Base-by-base conservation (phyloP, 92 coral and sea anemone species). In the Zoanthus solanderi region DNA sequence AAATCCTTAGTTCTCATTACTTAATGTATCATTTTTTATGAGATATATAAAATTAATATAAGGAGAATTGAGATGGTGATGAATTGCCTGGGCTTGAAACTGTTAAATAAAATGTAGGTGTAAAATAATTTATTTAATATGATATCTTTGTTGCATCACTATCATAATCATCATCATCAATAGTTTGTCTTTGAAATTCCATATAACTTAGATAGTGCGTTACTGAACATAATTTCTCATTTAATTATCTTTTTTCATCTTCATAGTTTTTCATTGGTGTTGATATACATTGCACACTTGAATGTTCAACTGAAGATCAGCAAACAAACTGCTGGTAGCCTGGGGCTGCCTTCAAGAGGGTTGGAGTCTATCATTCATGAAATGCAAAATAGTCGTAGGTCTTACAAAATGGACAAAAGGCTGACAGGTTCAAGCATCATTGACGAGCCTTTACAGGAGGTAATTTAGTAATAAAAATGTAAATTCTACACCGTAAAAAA, bases 401-500 rank as follows among this genome's bases (percentile, higher is more conserved):
- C 96, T 15, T 93, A 95, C 82, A 96, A 96, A 90, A 95, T 96
- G 99, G 99, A 96, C 88, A 96, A 96, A 76, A 87, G 99, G 63
- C 88, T 96, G 46, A 96, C 99, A 32, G 99, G 99, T 1, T 92
- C 99, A 23, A 96, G 96, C 85, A 96, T 96, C 67, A 96, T 96
- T 87, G 99, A 96, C 89, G 99, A 96, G 79, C 98, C 99, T 44
- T 77, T 96, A 63, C 99, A 96, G 52, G 99, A 96, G 98, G 98
- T 96, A 60, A 16, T 23, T 23, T 23, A 23, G 23, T 23, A 23
- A 23, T 23, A 23, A 23, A 23, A 23, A 23, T 23, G 23, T 23
- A 23, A 23, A 23, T 23, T 23, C 23, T 23, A 23, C 23, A 23
- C 23, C 23, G 23, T 23, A 23, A 23, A 23, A 23, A 23, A 23